Evolutionary conservation across 2,888 invertebrate species (phyloP).

Genomic region (Dyspetes luteomarginatus): DNA sequence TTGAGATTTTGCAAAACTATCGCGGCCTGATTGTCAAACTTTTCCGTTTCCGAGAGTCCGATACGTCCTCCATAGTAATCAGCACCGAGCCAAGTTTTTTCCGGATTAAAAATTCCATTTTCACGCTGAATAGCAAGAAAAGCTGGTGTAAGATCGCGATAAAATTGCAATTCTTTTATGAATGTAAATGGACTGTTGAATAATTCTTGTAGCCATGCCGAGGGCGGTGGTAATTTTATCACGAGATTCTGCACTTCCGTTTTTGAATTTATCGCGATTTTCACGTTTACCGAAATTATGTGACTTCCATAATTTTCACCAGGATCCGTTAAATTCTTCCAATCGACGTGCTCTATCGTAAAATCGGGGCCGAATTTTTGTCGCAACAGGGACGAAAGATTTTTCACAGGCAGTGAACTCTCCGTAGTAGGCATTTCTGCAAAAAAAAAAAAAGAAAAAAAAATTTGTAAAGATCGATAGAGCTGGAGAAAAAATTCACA

Average conservation of each 20-base stretch:
- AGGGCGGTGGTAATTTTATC: slow-evolving; percentile 79
- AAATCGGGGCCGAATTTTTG: slow-evolving; percentile 71
- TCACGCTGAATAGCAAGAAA: slow-evolving; percentile 74
- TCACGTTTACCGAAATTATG: slow-evolving; percentile 77
- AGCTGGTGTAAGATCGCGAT: slow-evolving; percentile 74
- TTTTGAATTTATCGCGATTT: slow-evolving; percentile 65
- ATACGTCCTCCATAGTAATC: slow-evolving; percentile 78
- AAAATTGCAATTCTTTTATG: slow-evolving; percentile 79
- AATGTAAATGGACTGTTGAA: slow-evolving; percentile 80
- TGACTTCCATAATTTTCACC: slow-evolving; percentile 82
- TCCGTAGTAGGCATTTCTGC: slow-evolving; percentile 70
- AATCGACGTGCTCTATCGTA: slow-evolving; percentile 73
- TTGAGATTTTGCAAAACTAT: slow-evolving; percentile 80
- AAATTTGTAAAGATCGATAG: neutral
- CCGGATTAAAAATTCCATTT: slow-evolving; percentile 70
- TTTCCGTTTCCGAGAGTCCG: slow-evolving; percentile 69
- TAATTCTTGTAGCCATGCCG: slow-evolving; percentile 76
- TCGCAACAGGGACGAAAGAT: slow-evolving; percentile 73
- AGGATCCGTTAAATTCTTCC: slow-evolving; percentile 80
- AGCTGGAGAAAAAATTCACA: neutral
- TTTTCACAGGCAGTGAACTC: slow-evolving; percentile 71
- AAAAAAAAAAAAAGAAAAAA: slow-evolving; percentile 2
- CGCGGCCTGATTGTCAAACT: slow-evolving; percentile 78
- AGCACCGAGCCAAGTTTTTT: slow-evolving; percentile 74
- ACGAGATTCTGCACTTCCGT: slow-evolving; percentile 75